Evolutionary conservation across 1,140 invertebrate species (phyloP), one percentile per base, ranked within the genome.

Genomic region (Euglossa dilemma): DNA sequence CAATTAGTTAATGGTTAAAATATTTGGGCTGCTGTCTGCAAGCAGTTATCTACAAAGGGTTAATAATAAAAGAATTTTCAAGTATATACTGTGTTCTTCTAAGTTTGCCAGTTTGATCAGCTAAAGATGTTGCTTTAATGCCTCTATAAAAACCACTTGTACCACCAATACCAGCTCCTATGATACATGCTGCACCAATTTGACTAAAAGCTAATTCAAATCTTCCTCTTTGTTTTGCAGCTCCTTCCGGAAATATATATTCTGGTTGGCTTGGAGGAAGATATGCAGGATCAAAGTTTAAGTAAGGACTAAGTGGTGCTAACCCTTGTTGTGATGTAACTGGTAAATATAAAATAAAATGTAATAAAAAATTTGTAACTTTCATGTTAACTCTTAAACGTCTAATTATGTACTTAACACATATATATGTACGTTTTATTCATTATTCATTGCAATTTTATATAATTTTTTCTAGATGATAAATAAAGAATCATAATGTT

Each of bases 201-300:
- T 99, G 98, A 83, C 97, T 98, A 93, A 99, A 98, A 23, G 98
- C 98, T 75, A 98, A 94, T 94, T 98, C 98, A 92, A 98, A 98
- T 73, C 97, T 94, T 45, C 97, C 98, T 93, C 98, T 93, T 86
- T 97, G 96, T 90, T 97, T 96, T 50, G 95, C 95, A n/a, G 96
- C 96, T 72, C 97, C 98, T 94, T 99, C 98, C 54, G 98, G 97
- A 90, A 99, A 98, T 90, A 99, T 98, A 90, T 98, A 99, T 95
- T 99, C 98, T 73, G 98, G 98, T 90, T 98, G 97, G 90, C 95
- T 96, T 90, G 96, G 95, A 64, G 96, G 96, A 83, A 98, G 95
- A 92, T 97, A 98, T 52, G 96, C 95, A 50, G 98, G 98, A 93
- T 99, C 98, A 93, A 98, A 98, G 94, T 98, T 99, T 86, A 99